These are phyloP conservation scores for Aurelia aurita complex sp. Pacific DNA, from an alignment of 30 jellyfish, hydroid and myxozoan species.

Conservation along the genomic window DNA sequence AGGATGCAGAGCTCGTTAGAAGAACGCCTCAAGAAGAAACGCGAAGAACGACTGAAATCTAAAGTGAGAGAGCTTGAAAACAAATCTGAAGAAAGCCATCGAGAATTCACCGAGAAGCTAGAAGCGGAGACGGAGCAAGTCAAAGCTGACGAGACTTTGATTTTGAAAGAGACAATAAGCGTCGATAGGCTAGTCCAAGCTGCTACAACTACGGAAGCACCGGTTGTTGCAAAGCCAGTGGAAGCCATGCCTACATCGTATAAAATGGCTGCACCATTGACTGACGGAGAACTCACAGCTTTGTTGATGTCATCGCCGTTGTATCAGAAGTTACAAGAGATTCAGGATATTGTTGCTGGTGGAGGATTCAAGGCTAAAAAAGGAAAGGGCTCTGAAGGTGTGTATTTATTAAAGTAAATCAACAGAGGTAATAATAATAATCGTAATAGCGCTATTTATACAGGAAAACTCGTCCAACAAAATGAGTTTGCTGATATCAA, in stretches of 20 bases:
- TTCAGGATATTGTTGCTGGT: slow-evolving; percentile 75
- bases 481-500: no score
- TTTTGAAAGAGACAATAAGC: slow-evolving; percentile 76
- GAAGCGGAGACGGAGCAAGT: slow-evolving; percentile 77
- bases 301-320: slow-evolving; percentile 91
- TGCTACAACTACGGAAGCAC: slow-evolving; percentile 31
- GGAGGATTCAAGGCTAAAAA: slow-evolving; percentile 56
- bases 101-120: slow-evolving; percentile 80
- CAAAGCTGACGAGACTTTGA: slow-evolving; percentile 77
- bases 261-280: slow-evolving; percentile 89
- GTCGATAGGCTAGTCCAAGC: slow-evolving; percentile 76
- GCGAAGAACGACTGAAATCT: slow-evolving; percentile 77
- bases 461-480: no score
- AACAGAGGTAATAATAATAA: no score
- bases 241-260: slow-evolving; percentile 82
- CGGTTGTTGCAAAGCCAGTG: slow-evolving; percentile 31
- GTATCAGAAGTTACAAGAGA: slow-evolving; percentile 86
- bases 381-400: slow-evolving; percentile 37
- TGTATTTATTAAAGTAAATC: not conserved
- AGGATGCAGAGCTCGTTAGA: slow-evolving; percentile 98
- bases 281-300: slow-evolving; percentile 81
- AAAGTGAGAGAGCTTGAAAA: slow-evolving; percentile 81
- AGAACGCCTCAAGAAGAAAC: slow-evolving; percentile 81
- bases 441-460: no score
- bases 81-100: slow-evolving; percentile 72